A percentile compares a stretch with the other conserved stretches of the same genome.
Evolutionary conservation across 2,113 vertebrate genomes (phyloP).

Genomic region (Bothrops jararaca): DNA sequence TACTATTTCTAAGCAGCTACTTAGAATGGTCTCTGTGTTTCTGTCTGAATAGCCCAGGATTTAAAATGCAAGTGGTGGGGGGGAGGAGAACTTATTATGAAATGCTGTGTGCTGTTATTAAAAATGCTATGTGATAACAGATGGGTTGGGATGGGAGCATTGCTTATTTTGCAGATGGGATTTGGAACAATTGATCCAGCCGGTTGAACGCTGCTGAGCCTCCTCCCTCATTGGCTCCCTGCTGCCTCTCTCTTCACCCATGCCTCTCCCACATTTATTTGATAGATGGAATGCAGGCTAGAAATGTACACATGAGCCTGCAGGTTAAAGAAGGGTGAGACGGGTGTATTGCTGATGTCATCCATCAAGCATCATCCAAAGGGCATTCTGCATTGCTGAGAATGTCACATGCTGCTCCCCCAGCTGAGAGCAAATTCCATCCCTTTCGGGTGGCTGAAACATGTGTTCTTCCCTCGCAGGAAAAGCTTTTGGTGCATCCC

Average conservation of each 20-base stretch:
- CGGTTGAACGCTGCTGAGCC: neutral
- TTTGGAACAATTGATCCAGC: neutral
- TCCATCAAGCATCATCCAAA: slow-evolving; percentile 39
- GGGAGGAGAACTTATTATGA: neutral
- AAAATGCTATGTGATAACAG: neutral
- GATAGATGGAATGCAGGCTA: slow-evolving; percentile 22
- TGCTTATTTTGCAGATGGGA: neutral
- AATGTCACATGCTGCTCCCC: slow-evolving; percentile 48
- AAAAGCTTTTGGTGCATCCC: slow-evolving; percentile 32
- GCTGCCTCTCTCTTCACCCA: neutral
- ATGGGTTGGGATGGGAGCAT: neutral
- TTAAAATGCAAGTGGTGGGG: neutral
- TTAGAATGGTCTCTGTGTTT: neutral
- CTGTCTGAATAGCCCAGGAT: slow-evolving; percentile 1
- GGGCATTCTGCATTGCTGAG: slow-evolving; percentile 47
- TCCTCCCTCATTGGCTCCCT: fast-evolving
- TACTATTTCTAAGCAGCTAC: neutral
- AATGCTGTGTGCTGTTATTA: neutral
- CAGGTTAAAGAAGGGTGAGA: slow-evolving; percentile 24
- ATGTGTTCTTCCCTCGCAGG: slow-evolving; percentile 34
- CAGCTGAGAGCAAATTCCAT: slow-evolving; percentile 36
- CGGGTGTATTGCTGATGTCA: slow-evolving; percentile 46
- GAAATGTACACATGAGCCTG: neutral
- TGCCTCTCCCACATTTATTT: neutral
- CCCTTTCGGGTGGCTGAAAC: slow-evolving; percentile 40